These are phyloP conservation scores for Diadumene lineata DNA, from an alignment of 92 coral and sea anemone species.

Conservation along the genomic window DNA sequence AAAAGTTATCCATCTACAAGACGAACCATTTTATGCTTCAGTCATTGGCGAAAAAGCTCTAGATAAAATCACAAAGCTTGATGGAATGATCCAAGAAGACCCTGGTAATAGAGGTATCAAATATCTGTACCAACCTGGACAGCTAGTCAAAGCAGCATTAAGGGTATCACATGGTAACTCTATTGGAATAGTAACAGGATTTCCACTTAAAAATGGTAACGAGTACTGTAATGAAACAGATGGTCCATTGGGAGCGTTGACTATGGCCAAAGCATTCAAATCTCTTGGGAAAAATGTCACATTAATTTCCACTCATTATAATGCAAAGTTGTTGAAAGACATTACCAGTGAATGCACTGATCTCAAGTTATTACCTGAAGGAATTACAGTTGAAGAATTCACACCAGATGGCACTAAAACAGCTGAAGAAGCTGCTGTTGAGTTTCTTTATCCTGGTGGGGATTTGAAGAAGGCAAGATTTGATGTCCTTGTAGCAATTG, in stretches of 20 bases:
- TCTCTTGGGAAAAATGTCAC: slow-evolving; percentile 70
- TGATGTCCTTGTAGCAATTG: slow-evolving; percentile 85
- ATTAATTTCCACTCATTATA: slow-evolving; percentile 53
- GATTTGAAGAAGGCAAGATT: slow-evolving; percentile 51
- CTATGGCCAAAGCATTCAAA: slow-evolving; percentile 76
- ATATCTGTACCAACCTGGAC: slow-evolving; percentile 52
- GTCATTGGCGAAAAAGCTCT: slow-evolving; percentile 64
- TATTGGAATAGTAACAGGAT: slow-evolving; percentile 64
- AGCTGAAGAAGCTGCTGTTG: slow-evolving; percentile 46
- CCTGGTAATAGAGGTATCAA: slow-evolving; percentile 69
- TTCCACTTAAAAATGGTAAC: slow-evolving; percentile 38
- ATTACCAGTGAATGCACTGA: slow-evolving; percentile 39
- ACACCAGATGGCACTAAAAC: slow-evolving; percentile 29
- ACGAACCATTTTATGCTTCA: slow-evolving; percentile 63
- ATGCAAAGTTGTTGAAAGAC: slow-evolving; percentile 36
- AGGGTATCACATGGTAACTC: slow-evolving; percentile 69
- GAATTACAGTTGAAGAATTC: slow-evolving; percentile 59
- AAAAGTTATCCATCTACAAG: slow-evolving; percentile 53
- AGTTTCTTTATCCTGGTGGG: slow-evolving; percentile 66
- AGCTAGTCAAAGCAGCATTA: slow-evolving; percentile 54
- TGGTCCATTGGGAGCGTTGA: slow-evolving; percentile 65
- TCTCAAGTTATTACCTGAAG: slow-evolving; percentile 33
- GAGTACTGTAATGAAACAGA: slow-evolving; percentile 61
- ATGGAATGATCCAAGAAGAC: slow-evolving; percentile 70
- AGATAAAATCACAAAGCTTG: slow-evolving; percentile 43